Evolutionary conservation across 2,113 vertebrate genomes (phyloP), one percentile per base, ranked within the genome.

Genomic region (Notothenia rossii): DNA sequence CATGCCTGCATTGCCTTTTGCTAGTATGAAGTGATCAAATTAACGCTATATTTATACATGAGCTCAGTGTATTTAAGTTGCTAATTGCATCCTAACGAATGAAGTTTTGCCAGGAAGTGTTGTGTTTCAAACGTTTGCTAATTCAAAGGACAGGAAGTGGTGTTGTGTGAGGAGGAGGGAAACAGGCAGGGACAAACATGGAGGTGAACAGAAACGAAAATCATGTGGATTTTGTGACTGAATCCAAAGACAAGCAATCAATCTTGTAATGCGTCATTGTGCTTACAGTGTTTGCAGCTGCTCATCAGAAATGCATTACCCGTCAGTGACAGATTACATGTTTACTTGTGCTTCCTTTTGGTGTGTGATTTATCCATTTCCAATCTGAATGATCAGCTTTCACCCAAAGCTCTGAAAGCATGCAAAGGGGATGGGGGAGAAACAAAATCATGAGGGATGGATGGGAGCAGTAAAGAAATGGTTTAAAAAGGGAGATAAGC

Each of bases 11-110:
- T 80, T 66, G 65, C 80, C 40, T 40, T 60, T 59, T 45, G 72
- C 65, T 60, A 43, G 69, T 61, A 79, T 87, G 77, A 84, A 87
- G 67, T 49, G 84, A 88, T 90, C 82, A 84, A 83, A 90, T 89
- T 80, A 80, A 92, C 18, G 75, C 77, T 89, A 85, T 73, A 85
- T 90, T 92, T 91, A 86, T 22, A 79, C 83, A 67, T 80, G 84
- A 86, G 81, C 78, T 79, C 84, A 82, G 55, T 60, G 72, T 76
- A 66, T 84, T 86, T 80, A 86, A 83, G 79, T 75, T 50, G 20
- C 76, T 87, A 88, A 92, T 89, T 89, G 88, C 87, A 66, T 89
- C 86, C 55, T 85, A 88, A 87, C 86, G 79, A 91, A 81, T 78
- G 61, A 89, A 87, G 69, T 59, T 87, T 90, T 90, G 65, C 86